These are phyloP conservation scores for Cylloceria caligata DNA, from an alignment of 2,888 invertebrate genomes.

Conservation along the genomic window DNA sequence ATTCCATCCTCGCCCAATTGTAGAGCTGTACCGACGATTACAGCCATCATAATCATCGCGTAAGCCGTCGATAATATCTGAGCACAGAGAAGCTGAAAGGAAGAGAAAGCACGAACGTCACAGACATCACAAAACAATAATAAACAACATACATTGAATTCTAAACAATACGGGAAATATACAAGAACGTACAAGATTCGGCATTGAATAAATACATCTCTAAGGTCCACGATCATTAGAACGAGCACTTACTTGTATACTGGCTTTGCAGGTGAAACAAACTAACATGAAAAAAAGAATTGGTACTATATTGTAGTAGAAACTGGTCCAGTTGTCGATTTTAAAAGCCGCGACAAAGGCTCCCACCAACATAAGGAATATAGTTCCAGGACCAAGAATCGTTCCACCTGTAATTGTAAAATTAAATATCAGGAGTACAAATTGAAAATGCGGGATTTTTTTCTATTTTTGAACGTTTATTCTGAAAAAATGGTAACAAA, in stretches of 20 bases:
- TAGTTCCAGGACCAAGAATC: constrained; percentile 98
- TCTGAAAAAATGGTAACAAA: too few species aligned
- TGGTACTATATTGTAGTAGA: constrained; percentile 97
- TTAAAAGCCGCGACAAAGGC: constrained; percentile 99
- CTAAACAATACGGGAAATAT: constrained; percentile 20
- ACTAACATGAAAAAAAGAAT: constrained; percentile 96
- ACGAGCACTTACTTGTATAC: constrained; percentile 91
- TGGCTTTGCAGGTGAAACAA: constrained; percentile 96
- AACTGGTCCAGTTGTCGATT: constrained; percentile 98
- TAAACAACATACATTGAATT: too few species aligned
- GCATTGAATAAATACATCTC: constrained; percentile 30
- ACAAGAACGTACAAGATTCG: constrained; percentile 24
- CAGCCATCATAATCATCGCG: constrained; percentile 99
- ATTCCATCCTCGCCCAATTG: constrained; percentile 99
- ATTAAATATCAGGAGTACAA: too few species aligned
- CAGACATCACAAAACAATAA: constrained; percentile 45
- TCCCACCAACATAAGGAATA: constrained; percentile 99
- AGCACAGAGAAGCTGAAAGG: constrained; percentile 93
- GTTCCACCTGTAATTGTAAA: constrained; percentile 95
- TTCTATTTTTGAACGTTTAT: too few species aligned
- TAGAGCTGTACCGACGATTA: constrained; percentile 98
- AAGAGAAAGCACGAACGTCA: constrained; percentile 52
- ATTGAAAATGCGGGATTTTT: too few species aligned
- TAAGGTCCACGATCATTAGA: neutral
- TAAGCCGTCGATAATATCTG: constrained; percentile 98